Evolutionary conservation across 2,888 invertebrate species (phyloP).

Genomic region (Nezara viridula): DNA sequence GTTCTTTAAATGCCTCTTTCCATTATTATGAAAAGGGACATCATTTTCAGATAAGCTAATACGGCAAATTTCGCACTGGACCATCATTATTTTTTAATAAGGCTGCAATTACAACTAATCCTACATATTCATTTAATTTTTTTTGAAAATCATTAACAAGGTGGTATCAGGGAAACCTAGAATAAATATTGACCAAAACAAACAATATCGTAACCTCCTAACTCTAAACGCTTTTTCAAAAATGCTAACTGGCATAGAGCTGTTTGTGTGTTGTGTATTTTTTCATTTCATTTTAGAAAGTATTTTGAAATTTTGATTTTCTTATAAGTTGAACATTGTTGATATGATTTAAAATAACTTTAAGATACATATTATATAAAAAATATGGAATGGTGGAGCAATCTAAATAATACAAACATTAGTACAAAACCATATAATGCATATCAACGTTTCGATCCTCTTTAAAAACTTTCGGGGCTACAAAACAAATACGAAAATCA

Average conservation of each 20-base stretch:
- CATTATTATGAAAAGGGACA: constrained; percentile 46
- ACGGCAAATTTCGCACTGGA: constrained; percentile 45
- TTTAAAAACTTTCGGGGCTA: too few relatives aligned
- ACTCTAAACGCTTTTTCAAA: background rate
- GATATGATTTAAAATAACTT: too few relatives aligned
- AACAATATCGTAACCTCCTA: background rate
- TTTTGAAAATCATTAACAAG: too few relatives aligned
- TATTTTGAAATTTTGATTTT: too few relatives aligned
- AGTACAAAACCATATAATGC: too few relatives aligned
- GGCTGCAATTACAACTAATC: background rate
- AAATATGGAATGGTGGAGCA: too few relatives aligned
- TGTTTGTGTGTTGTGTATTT: background rate
- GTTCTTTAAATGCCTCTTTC: constrained; percentile 48
- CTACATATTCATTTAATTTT: background rate
- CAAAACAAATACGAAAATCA: too few relatives aligned
- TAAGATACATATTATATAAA: too few relatives aligned
- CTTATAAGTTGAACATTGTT: too few relatives aligned
- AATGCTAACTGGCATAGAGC: background rate
- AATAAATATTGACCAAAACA: constrained; percentile 13
- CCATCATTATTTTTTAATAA: background rate
- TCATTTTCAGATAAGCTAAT: constrained; percentile 51
- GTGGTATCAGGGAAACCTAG: background rate
- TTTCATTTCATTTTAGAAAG: too few relatives aligned
- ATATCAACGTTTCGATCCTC: too few relatives aligned
- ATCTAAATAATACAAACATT: too few relatives aligned